Base-by-base conservation (phyloP, 2,888 invertebrate species). In the Coelinius sp. region DNA sequence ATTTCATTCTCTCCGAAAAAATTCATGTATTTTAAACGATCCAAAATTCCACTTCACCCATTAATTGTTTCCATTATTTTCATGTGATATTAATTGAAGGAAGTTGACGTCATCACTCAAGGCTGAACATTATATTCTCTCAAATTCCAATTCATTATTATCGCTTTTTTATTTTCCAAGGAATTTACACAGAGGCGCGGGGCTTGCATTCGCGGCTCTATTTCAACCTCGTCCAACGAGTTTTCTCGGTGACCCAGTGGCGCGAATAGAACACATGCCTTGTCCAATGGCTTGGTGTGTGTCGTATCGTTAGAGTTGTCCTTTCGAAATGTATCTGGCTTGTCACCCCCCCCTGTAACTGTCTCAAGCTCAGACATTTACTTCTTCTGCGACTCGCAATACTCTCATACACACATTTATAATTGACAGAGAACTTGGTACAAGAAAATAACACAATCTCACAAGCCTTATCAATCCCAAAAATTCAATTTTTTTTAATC, bases 171-270 rank as follows among this genome's bases (percentile, higher is more conserved):
- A 31, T 59, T 59, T n/a, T 20, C 17, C 35, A 12, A 35, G 59
- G 35, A 59, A 59, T 59, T 59, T 59, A 20, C 35, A 3, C 31
- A 59, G 59, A 25, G 27, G 10, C 14, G 24, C 25, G 56, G 12
- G 38, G 22, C n/a, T 25, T 68, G 35, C 41, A 25, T 38, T 31
- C 25, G 20, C 17, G 59, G 53, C 59, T 68, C 68, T 73, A 63
- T 69, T 70, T 67, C 68, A 65, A 70, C 59, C 66, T 64, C 53
- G 64, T 70, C 53, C 78, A 79, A 78, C 80, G 79, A 81, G 81
- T 81, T 83, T 79, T 82, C 80, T 81, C 80, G 81, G 81, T 84
- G 84, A 84, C 84, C 84, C 82, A 84, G 80, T 84, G 79, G 83
- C 84, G 84, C 75, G 84, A 84, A 84, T 84, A 84, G 84, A 84